Evolutionary conservation across 2,113 vertebrate species (phyloP).

Genomic region (Catharus minimus): DNA sequence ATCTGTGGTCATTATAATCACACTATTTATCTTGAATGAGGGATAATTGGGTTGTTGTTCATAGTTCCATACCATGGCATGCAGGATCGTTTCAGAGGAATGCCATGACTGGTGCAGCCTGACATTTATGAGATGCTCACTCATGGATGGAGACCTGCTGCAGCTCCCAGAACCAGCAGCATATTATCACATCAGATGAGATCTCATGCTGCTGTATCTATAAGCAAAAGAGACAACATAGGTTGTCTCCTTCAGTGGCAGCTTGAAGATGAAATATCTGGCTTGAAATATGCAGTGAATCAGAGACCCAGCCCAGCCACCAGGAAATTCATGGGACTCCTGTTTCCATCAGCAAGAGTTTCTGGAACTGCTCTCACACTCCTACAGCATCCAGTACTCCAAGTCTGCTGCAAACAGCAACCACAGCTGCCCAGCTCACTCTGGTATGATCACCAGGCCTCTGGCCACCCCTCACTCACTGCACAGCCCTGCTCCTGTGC

Average conservation of each 20-base stretch:
- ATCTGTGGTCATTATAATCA: neutral
- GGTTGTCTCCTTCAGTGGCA: neutral
- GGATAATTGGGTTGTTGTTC: neutral
- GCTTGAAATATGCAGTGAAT: neutral
- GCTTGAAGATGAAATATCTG: neutral
- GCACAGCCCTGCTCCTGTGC: neutral
- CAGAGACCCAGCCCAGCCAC: neutral
- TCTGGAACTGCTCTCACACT: neutral
- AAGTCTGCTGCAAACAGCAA: neutral
- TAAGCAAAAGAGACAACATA: neutral
- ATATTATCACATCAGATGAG: neutral
- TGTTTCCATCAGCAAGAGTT: neutral
- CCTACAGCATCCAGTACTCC: neutral
- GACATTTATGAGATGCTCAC: neutral
- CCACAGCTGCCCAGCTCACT: neutral
- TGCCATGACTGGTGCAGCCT: neutral
- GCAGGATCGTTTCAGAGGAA: neutral
- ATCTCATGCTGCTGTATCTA: neutral
- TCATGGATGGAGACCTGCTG: neutral
- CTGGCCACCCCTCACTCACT: fast-evolving
- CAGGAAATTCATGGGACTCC: neutral
- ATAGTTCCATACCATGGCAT: neutral
- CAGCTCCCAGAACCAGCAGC: neutral
- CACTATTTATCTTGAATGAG: neutral
- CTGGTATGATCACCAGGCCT: fast-evolving